Percentiles rank a stretch among this genome's conserved stretches.
Conservation (phyloP, 1,140 invertebrate genomes). For the Papilio polytes region DNA sequence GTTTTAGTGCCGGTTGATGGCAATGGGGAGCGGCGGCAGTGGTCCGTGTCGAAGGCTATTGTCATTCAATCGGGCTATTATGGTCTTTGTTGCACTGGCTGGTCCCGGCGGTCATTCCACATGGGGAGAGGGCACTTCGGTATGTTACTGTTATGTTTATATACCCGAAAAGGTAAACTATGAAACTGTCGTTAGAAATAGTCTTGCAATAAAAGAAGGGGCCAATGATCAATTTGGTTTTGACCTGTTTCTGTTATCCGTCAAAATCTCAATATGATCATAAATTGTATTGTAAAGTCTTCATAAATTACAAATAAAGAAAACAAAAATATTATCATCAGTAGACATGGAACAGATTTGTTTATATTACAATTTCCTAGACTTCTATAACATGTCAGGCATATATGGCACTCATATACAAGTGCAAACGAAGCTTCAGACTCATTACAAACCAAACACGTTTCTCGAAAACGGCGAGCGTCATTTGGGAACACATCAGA, state of each 20-base stretch:
- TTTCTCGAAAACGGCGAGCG: conserved; percentile 29
- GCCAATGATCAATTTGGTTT: neutral
- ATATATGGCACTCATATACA: neutral
- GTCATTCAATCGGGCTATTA: conserved; percentile 75
- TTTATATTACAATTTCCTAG: neutral
- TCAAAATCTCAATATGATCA: too few relatives aligned
- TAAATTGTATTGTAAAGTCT: too few relatives aligned
- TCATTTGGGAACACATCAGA: conserved; percentile 32
- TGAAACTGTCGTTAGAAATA: neutral
- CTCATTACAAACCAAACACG: conserved; percentile 35
- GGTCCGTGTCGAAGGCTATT: conserved; percentile 66
- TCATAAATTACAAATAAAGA: too few relatives aligned
- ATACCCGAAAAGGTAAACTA: neutral
- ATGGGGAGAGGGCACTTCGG: conserved; percentile 45
- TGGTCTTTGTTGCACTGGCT: conserved; percentile 61
- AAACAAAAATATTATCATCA: neutral
- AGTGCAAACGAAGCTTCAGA: neutral
- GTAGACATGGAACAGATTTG: neutral
- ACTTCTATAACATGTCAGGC: neutral
- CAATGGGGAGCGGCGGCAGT: conserved; percentile 50
- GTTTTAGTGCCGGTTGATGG: conserved; percentile 33
- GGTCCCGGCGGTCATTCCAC: conserved; percentile 50
- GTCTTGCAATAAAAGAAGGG: neutral
- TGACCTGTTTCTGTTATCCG: neutral
- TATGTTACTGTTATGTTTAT: conserved; percentile 41